Evolutionary conservation across 2,113 vertebrate genomes (phyloP), one percentile per base, ranked within the genome.

Genomic region (Corythaixoides concolor): DNA sequence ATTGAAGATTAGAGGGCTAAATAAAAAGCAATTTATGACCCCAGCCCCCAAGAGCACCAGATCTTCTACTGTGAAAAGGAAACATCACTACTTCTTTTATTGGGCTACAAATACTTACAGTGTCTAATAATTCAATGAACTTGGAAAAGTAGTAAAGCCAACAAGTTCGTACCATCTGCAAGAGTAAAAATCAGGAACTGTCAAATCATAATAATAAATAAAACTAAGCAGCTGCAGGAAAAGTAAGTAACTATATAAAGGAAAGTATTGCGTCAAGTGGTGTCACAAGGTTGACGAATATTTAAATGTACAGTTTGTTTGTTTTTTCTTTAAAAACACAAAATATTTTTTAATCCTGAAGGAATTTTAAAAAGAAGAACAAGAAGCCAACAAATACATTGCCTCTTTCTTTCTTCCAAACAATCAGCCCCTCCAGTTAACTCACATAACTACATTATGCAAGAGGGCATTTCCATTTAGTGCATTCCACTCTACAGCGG

Each of bases 111-210:
- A 89, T 97, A 99, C 99, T 99, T 97, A 99, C 99, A n/a, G 99
- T 99, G 97, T 99, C 99, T 91, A 99, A 92, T 92, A 99, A 98
- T 94, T 99, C 99, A 72, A 99, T 99, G 96, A 99, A 99, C 97
- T 99, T 99, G 73, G 99, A 99, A 97, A 99, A 99, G 96, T 98
- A 99, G 97, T 99, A 99, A 72, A 99, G 98, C 99, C 99, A 99
- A 92, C 99, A 99, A 41, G 97, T 98, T 95, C 97, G 98, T 22
- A 98, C 98, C 99, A 99, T 99, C 99, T 99, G 97, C 80, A 97
- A 89, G 80, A 77, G 68, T 53, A 16, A 89, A 91, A 96, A 22
- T 12, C 59, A 91, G 28, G 67, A 58, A n/a, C 3, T 82, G 11
- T 89, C 59, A 79, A 55, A 43, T 73, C 30, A 28, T 45, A 21